Base-by-base conservation (phyloP, 2,797 vertebrate species). In the Cuculus canorus region DNA sequence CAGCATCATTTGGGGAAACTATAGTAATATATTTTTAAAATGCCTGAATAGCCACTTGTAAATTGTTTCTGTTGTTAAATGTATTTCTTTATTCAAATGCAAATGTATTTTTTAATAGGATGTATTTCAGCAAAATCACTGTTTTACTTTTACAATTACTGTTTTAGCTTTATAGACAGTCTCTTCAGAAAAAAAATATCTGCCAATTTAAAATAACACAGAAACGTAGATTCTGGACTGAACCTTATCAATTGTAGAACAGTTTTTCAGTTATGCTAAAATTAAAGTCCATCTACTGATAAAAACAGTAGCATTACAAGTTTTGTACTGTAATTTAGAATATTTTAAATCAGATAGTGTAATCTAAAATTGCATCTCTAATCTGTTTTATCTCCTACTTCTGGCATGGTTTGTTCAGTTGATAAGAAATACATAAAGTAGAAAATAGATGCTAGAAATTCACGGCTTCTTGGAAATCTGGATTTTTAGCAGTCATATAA, bases 61-160 rank as follows among this genome's bases (percentile, higher is more conserved):
- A 96, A 95, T 90, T 71, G 76, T 84, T 94, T 93, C 90, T 90
- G 64, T 71, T 92, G 65, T 87, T 80, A 94, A 93, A 86, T 59
- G 27, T 65, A 70, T 37, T 22, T 80, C 41, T 96, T 13, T 22
- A 86, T 94, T 95, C 48, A 85, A 82, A 92, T 80, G 50, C 3
- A 93, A 93, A 95, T 82, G 41, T 80, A 85, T 60, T 77, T 77
- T 95, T 90, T 93, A 93, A 93, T 77, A 71, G 66, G 22, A 65
- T 90, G 59, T 86, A 77, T 86, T 88, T 90, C 77, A 80, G 33
- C n/a, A 75, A 95, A 96, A 93, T 60, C 3, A 0, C 7, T 72
- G 24, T 53, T 95, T 93, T 93, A 57, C 63, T 86, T 91, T 76
- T 77, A 61, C n/a, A 94, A 85, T 90, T 95, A 25, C 56, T 39